Evolutionary conservation across 30 jellyfish, hydroid and myxozoan genomes (phyloP), one percentile per base, ranked within the genome.

Genomic region (Pelagia noctiluca): DNA sequence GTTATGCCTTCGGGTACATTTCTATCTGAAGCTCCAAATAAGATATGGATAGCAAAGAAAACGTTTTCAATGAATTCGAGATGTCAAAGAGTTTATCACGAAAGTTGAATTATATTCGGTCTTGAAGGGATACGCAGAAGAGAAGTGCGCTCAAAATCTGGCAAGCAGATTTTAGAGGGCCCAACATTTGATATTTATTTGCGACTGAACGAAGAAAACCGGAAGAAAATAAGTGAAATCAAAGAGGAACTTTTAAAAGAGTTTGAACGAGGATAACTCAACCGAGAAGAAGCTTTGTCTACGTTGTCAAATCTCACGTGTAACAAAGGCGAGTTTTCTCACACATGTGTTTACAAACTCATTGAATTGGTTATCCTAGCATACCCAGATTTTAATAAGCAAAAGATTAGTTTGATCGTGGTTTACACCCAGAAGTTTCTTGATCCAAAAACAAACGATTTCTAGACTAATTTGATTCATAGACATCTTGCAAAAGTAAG

Each of bases 71-170:
- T 77, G 89, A 34, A 57, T 54, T 16, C 82, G 89, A 21, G 68
- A 78, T 78, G 69, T 57, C 5, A 32, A 78, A 46, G 89, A 33
- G 35, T 78, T 78, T 50, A 22, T 57, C 37, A 63, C 63, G 83
- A 78, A 78, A 38, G 89, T 78, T 22, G 83, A 78, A 63, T 26
- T 78, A 36, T 61, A 3, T 57, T 35, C 89, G 29, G 89, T 69
- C 35, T 46, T 78, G 80, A 71, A 82, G 52, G 92, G 85, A 22
- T 68, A 66, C 76, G 33, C 86, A 3, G 86, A 70, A 33, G 90
- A 63, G 69, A 80, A 80, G 47, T 49, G 35, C 23, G 83, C 84
- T 3, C 75, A 80, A 34, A 24, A 42, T 37, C 48, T 80, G 62
- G 90, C 90, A 22, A 79, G 90, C 69, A 35, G 52, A 35, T 57